These are phyloP conservation scores for Tenthredo notha DNA, from an alignment of 2,888 invertebrate genomes.

Conservation along the genomic window DNA sequence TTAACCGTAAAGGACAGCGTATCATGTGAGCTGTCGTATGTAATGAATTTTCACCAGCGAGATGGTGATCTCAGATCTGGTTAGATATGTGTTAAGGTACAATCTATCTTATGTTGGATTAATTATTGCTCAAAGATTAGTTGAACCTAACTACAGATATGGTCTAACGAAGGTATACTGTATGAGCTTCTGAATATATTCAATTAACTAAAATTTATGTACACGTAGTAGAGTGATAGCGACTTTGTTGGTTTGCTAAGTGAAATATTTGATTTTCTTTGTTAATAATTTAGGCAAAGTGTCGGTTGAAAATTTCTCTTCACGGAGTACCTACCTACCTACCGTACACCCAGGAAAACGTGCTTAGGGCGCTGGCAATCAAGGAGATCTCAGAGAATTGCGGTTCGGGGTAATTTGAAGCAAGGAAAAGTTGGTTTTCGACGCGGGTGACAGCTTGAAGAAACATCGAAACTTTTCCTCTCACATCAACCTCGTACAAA, in stretches of 20 bases:
- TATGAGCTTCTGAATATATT: background rate
- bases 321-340: background rate
- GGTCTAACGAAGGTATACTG: background rate
- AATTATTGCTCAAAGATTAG: background rate
- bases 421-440: constrained; percentile 5
- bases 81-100: background rate
- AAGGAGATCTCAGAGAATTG: background rate
- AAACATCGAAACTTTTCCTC: constrained; percentile 44
- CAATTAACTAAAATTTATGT: background rate
- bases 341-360: background rate
- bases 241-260: background rate
- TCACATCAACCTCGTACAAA: background rate
- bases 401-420: constrained; percentile 25
- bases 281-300: constrained; percentile 4
- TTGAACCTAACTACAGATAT: background rate
- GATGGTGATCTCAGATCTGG: background rate
- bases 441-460: constrained; percentile 28
- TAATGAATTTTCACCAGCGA: background rate
- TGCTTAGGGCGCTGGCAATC: constrained; percentile 1
- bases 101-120: background rate
- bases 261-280: constrained; percentile 4
- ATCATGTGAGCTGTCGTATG: background rate
- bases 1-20: background rate
- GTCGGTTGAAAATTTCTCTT: background rate
- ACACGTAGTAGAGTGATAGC: background rate